These are phyloP conservation scores for Rhagium mordax DNA, from an alignment of 2,888 invertebrate species.

Conservation along the genomic window DNA sequence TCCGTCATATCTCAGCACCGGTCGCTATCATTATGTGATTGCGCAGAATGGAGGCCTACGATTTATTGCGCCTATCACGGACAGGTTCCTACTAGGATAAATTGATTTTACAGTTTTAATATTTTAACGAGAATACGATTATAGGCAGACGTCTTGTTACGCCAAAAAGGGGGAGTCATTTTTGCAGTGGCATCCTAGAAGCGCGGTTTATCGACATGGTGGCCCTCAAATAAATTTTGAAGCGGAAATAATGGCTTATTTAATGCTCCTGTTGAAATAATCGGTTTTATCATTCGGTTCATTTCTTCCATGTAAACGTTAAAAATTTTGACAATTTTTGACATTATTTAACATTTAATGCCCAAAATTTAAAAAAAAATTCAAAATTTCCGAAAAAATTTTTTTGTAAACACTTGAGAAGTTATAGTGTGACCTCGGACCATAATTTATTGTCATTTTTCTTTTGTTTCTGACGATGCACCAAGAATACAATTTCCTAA, in stretches of 20 bases:
- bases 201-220: neutral
- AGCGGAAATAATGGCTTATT: neutral
- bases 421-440: too few relatives aligned
- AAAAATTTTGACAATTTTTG: too few relatives aligned
- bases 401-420: too few relatives aligned
- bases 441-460: too few relatives aligned
- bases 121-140: conserved; percentile 47
- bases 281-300: too few relatives aligned
- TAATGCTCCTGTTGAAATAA: too few relatives aligned
- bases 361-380: too few relatives aligned
- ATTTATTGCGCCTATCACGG: conserved; percentile 37
- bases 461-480: too few relatives aligned
- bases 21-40: conserved; percentile 32
- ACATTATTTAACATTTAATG: too few relatives aligned
- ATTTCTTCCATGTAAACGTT: too few relatives aligned
- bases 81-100: conserved; percentile 37
- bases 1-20: conserved; percentile 33
- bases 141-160: conserved; percentile 43
- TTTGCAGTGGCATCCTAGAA: conserved; percentile 3
- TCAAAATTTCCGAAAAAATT: too few relatives aligned
- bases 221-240: neutral
- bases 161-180: conserved; percentile 42
- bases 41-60: conserved; percentile 24
- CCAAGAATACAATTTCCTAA: too few relatives aligned
- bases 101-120: conserved; percentile 49